These are phyloP conservation scores for Irena cyanogastra DNA, from an alignment of 2,113 vertebrate species.

Conservation along the genomic window DNA sequence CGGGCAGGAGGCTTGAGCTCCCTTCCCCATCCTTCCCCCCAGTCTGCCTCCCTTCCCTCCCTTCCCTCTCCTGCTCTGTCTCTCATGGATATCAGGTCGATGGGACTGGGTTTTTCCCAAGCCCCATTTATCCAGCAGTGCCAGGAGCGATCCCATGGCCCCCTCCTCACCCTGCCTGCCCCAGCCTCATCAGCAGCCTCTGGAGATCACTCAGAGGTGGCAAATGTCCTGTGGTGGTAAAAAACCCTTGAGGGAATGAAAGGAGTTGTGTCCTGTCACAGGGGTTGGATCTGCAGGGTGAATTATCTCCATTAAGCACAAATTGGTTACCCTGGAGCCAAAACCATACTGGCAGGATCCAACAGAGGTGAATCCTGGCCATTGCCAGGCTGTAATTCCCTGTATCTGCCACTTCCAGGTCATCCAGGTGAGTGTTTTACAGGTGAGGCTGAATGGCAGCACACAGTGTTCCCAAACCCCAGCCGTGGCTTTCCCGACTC, in stretches of 20 bases:
- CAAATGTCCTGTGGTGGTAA: neutral
- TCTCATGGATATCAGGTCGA: accelerated
- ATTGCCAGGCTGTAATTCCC: neutral
- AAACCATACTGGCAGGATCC: neutral
- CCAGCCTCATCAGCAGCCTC: neutral
- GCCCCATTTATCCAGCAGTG: neutral
- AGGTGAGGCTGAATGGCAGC: neutral
- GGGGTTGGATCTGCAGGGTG: neutral
- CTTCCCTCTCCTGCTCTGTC: neutral
- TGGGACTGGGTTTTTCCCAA: neutral
- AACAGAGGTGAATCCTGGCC: neutral
- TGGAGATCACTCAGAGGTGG: neutral
- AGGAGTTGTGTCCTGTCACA: neutral
- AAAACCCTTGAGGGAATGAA: neutral
- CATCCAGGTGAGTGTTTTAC: neutral
- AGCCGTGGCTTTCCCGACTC: neutral
- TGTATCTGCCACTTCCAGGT: neutral
- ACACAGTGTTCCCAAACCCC: neutral
- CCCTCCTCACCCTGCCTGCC: neutral
- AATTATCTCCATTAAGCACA: neutral
- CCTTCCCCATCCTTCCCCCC: neutral
- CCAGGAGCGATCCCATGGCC: accelerated
- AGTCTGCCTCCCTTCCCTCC: neutral
- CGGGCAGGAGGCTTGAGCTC: neutral
- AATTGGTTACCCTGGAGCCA: neutral